phyloP scores from a whole-genome alignment of 2,888 invertebrate genomes.

The Pollenia griseotomentosa region DNA sequence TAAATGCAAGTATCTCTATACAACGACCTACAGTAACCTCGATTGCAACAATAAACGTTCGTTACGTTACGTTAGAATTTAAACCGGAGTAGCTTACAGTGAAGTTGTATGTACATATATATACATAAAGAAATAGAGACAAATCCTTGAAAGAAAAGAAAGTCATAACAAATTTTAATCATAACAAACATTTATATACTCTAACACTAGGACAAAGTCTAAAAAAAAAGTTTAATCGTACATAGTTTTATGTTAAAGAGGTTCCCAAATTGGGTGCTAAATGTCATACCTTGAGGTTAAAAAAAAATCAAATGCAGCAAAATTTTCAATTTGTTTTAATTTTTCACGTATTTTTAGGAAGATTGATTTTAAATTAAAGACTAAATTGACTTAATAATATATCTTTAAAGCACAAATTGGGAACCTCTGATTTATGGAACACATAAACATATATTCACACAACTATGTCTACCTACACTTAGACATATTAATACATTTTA shows the following conservation, averaged over 20 bases:
- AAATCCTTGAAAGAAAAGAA: constrained; percentile 71
- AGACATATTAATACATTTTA: constrained; percentile 21
- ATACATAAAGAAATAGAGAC: constrained; percentile 22
- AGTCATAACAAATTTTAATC: constrained; percentile 72
- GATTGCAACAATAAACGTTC: constrained; percentile 51
- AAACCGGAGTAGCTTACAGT: not conserved
- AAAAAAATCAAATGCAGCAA: no score
- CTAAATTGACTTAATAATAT: no score
- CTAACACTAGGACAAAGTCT: constrained; percentile 43
- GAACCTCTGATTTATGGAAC: not conserved
- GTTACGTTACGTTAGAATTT: constrained; percentile 8
- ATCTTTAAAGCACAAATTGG: no score
- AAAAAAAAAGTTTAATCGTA: not conserved
- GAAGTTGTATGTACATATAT: constrained; percentile 4
- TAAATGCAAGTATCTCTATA: constrained; percentile 17
- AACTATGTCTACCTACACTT: constrained; percentile 3
- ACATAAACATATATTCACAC: constrained; percentile 6
- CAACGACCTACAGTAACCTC: constrained; percentile 68
- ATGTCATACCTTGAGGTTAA: no score
- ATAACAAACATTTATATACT: constrained; percentile 60
- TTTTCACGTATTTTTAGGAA: no score
- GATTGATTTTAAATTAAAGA: no score
- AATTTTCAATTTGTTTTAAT: no score
- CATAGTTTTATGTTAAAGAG: no score
- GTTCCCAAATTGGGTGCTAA: no score